These are phyloP conservation scores for Myathropa florea DNA, from an alignment of 2,888 invertebrate genomes.

Conservation along the genomic window DNA sequence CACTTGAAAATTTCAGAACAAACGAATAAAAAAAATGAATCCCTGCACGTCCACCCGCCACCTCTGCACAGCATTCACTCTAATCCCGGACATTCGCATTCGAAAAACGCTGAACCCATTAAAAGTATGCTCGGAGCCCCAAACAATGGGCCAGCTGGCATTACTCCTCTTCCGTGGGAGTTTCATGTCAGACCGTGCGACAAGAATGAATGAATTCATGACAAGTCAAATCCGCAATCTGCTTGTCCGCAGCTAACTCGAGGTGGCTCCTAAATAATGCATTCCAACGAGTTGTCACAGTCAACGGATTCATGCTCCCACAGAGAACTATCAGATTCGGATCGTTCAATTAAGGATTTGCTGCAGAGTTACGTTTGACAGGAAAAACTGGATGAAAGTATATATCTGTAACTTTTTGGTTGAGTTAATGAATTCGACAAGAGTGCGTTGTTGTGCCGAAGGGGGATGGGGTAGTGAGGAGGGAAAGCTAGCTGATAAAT, in stretches of 20 bases:
- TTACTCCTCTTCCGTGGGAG: neutral
- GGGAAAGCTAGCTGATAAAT: neutral
- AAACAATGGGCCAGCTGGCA: constrained; percentile 1
- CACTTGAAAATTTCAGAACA: neutral
- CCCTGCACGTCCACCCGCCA: neutral
- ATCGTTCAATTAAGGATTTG: neutral
- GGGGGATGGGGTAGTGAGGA: too few relatives aligned
- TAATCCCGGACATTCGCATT: constrained; percentile 1
- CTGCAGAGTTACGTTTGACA: neutral
- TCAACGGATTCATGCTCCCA: neutral
- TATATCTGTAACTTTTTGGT: neutral
- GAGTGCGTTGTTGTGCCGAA: too few relatives aligned
- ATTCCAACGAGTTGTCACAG: constrained; percentile 15
- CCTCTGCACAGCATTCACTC: neutral
- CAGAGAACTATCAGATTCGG: neutral
- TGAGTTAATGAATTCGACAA: neutral
- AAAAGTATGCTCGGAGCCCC: neutral
- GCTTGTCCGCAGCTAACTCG: constrained; percentile 20
- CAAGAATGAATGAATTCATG: constrained; percentile 47
- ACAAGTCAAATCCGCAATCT: constrained; percentile 38
- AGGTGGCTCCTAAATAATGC: constrained; percentile 33
- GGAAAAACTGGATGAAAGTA: neutral
- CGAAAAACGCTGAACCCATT: constrained; percentile 5
- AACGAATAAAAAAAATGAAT: neutral
- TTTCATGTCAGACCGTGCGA: constrained; percentile 2